These are phyloP conservation scores for Xerus inauris DNA, from an alignment of 2,113 vertebrate genomes.

Conservation along the genomic window DNA sequence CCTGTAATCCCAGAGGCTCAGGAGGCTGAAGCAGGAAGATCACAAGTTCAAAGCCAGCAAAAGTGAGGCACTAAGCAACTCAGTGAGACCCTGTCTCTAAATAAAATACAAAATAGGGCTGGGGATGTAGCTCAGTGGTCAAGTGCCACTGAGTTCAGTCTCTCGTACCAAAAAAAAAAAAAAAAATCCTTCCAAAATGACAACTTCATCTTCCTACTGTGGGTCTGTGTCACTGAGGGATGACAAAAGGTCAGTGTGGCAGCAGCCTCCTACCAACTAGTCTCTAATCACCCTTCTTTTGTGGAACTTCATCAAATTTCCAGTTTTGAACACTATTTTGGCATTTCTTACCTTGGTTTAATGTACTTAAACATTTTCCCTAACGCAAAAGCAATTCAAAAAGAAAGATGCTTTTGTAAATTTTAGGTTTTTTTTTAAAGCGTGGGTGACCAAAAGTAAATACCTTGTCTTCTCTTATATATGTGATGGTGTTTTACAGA, in stretches of 20 bases:
- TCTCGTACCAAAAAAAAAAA: no score
- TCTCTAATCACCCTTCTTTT: not conserved
- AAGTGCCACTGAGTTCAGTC: no score
- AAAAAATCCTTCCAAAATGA: not conserved
- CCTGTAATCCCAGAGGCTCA: no score
- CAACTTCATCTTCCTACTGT: not conserved
- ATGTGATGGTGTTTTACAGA: not conserved
- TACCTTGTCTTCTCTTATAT: not conserved
- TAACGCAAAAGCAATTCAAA: conserved; percentile 32
- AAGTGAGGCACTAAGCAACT: no score
- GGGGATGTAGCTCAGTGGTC: no score
- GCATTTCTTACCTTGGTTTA: not conserved
- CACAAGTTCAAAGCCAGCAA: no score
- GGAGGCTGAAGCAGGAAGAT: no score
- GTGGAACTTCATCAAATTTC: not conserved
- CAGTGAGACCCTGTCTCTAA: no score
- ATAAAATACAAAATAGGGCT: no score
- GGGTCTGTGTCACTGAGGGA: not conserved
- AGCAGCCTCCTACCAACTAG: not conserved
- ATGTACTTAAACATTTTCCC: conserved; percentile 21
- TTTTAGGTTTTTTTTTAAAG: not conserved
- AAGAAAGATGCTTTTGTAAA: not conserved
- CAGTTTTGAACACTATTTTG: not conserved
- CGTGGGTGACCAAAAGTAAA: conserved; percentile 9
- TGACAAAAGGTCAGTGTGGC: not conserved